phyloP scores from a whole-genome alignment of 2,797 vertebrate genomes.

The Paratrypauchen microcephalus region DNA sequence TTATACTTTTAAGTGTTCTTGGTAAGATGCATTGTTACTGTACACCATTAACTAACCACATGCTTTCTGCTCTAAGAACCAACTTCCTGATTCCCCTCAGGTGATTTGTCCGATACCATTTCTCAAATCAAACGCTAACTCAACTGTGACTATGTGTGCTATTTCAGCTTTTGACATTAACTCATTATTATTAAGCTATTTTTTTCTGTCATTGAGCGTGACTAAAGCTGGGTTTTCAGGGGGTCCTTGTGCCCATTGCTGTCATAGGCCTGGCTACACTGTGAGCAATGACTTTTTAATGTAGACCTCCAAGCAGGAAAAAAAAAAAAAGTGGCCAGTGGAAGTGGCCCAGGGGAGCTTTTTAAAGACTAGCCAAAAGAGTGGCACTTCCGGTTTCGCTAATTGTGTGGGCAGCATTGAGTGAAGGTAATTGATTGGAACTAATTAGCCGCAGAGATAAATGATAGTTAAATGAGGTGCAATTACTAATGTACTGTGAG shows the following conservation, averaged over 20 bases:
- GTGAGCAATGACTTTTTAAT: slow-evolving; percentile 72
- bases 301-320: slow-evolving; percentile 44
- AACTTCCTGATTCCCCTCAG: slow-evolving; percentile 39
- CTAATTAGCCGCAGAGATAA: slow-evolving; percentile 74
- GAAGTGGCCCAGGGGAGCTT: slow-evolving; percentile 56
- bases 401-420: slow-evolving; percentile 62
- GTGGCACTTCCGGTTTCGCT: slow-evolving; percentile 68
- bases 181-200: slow-evolving; percentile 38
- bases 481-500: slow-evolving; percentile 62
- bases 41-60: slow-evolving; percentile 41
- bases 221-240: slow-evolving; percentile 31
- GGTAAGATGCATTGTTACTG: neutral
- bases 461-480: slow-evolving; percentile 63
- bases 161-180: slow-evolving; percentile 64
- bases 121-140: slow-evolving; percentile 51
- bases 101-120: slow-evolving; percentile 50
- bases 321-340: slow-evolving; percentile 29
- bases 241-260: slow-evolving; percentile 46
- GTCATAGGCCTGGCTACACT: slow-evolving; percentile 41
- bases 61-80: slow-evolving; percentile 28
- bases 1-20: no score
- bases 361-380: slow-evolving; percentile 62
- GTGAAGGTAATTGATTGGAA: slow-evolving; percentile 73
- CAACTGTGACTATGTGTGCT: slow-evolving; percentile 59
- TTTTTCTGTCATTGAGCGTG: slow-evolving; percentile 32